Percentiles rank a stretch among this genome's conserved stretches.
Evolutionary conservation across 2,113 vertebrate species (phyloP).

Genomic region (Struthidea cinerea): DNA sequence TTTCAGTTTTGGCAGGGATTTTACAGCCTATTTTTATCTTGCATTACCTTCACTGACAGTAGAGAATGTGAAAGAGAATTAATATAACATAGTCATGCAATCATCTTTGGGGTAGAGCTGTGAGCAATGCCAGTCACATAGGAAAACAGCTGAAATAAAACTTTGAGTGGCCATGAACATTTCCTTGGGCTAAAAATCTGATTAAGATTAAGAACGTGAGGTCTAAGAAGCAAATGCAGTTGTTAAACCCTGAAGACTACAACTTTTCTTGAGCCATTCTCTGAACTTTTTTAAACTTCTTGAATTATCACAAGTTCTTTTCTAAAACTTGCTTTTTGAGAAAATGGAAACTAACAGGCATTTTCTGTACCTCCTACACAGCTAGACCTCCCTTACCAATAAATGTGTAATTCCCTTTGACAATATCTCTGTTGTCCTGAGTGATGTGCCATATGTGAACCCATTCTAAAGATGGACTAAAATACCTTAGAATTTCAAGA

Average conservation of each 20-base stretch:
- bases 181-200: neutral
- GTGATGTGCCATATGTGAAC: neutral
- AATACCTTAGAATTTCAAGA: neutral
- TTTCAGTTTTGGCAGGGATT: neutral
- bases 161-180: neutral
- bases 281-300: neutral
- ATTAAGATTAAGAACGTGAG: neutral
- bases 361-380: neutral
- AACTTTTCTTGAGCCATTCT: neutral
- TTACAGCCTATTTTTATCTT: neutral
- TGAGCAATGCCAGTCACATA: neutral
- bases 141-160: neutral
- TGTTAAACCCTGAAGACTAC: neutral
- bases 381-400: neutral
- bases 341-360: neutral
- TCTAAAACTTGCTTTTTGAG: neutral
- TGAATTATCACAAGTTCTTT: neutral
- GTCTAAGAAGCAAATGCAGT: neutral
- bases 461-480: neutral
- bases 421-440: neutral
- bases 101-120: neutral
- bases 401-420: neutral
- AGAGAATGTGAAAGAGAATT: neutral
- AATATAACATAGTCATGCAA: neutral
- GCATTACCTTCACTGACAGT: neutral